phyloP scores from a whole-genome alignment of 2,113 vertebrate genomes.

The Callospermophilus lateralis region DNA sequence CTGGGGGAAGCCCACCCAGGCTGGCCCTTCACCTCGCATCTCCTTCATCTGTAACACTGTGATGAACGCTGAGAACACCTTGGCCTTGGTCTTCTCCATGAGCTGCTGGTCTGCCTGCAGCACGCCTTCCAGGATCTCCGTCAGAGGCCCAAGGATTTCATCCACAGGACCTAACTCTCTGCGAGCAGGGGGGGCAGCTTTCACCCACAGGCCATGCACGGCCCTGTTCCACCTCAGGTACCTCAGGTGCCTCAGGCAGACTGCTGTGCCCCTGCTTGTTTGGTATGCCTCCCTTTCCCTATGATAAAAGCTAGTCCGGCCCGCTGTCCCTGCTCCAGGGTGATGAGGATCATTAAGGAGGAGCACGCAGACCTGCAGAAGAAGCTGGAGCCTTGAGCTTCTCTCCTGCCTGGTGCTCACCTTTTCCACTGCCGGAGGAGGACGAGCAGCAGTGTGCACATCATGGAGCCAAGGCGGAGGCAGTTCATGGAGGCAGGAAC shows the following conservation, averaged over 20 bases:
- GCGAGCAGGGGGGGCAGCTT: slow-evolving; percentile 24
- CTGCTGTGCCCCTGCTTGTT: rapidly evolving
- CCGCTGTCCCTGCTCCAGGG: no score
- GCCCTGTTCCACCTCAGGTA: neutral
- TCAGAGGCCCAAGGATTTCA: slow-evolving; percentile 93
- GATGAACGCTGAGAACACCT: slow-evolving; percentile 96
- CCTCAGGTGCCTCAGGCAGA: neutral
- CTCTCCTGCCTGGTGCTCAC: slow-evolving; percentile 81
- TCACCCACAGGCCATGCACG: slow-evolving; percentile 75
- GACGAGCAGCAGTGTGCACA: slow-evolving; percentile 95
- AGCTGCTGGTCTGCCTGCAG: slow-evolving; percentile 95
- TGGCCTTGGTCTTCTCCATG: slow-evolving; percentile 97
- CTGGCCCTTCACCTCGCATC: slow-evolving; percentile 90
- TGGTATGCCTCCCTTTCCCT: neutral
- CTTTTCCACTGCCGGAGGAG: slow-evolving; percentile 96
- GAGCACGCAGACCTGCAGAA: neutral
- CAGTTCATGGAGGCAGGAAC: slow-evolving; percentile 92
- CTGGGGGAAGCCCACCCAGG: neutral
- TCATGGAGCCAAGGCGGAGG: slow-evolving; percentile 96
- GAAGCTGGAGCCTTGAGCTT: no score
- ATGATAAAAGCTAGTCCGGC: neutral
- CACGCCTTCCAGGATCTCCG: slow-evolving; percentile 95
- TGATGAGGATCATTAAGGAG: neutral
- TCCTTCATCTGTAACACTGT: slow-evolving; percentile 96
- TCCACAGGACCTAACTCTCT: slow-evolving; percentile 94